Base-by-base conservation (phyloP, 2,797 vertebrate species). In the Sus cebifrons region DNA sequence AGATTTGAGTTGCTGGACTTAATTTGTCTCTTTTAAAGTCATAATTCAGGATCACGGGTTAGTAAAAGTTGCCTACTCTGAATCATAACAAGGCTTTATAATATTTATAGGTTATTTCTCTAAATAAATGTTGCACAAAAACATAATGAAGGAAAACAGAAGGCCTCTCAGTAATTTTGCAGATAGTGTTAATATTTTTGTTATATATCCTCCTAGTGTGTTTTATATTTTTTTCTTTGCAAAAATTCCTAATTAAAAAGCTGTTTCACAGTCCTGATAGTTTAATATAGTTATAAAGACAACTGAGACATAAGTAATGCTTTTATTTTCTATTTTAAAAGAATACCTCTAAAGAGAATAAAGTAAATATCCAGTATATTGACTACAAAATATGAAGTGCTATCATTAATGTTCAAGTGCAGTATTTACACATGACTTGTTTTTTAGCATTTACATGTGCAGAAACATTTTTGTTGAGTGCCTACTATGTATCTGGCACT, bases 281-380 rank as follows among this genome's bases (percentile, higher is more conserved):
- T 62, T 91, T 71, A 56, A 64, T 54, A 13, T 56, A 49, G 49
- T 64, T 88, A 21, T 5, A 85, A 27, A 77, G n/a, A 49, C 86
- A 2, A 25, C 49, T 64, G 62, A 88, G 71, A 62, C 49, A 89
- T 62, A 17, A 70, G 8, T 58, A 86, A 32, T 5, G 49, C 14
- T 86, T 84, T 81, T 71, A 67, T 67, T 89, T 96, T 68, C n/a
- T 75, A 14, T 44, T 84, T 94, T 93, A 60, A 83, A 96, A 86
- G 83, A 86, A 60, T 3, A 36, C 36, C 17, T 89, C 0, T 84
- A 54, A 87, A 95, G n/a, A 17, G 40, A 65, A 75, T 75, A 79
- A 77, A 83, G 44, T 79, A 86, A 92, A 13, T 81, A 52, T 44
- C 29, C 0, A 67, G 11, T 73, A 21, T 29, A 79, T 79, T 36